Evolutionary conservation across 1,140 invertebrate species (phyloP).

Genomic region (Cydia splendana): DNA sequence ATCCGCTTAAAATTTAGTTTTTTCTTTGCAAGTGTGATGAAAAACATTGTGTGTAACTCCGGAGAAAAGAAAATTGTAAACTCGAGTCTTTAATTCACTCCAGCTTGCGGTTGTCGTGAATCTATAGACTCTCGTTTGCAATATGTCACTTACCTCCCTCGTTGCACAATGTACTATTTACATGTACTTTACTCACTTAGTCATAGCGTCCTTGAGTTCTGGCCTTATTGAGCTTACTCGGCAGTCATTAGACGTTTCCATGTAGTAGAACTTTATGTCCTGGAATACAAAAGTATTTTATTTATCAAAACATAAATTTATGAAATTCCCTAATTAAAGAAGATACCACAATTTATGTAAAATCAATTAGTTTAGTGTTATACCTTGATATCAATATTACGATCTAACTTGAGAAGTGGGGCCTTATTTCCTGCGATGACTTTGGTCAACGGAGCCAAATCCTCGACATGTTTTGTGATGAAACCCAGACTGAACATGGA

Average conservation of each 20-base stretch:
- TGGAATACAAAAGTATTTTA: conserved; percentile 63
- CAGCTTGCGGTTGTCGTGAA: too few relatives aligned
- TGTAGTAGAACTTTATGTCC: conserved; percentile 89
- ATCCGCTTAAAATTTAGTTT: too few relatives aligned
- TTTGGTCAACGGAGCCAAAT: conserved; percentile 58
- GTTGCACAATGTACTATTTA: too few relatives aligned
- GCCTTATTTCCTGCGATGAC: conserved; percentile 61
- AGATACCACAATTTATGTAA: too few relatives aligned
- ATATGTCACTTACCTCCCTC: too few relatives aligned
- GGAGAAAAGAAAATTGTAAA: too few relatives aligned
- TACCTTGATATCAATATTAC: conserved; percentile 58
- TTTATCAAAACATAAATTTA: neutral
- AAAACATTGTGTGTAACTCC: too few relatives aligned
- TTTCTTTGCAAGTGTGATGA: too few relatives aligned
- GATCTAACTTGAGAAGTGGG: conserved; percentile 52
- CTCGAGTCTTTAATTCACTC: too few relatives aligned
- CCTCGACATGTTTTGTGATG: conserved; percentile 64
- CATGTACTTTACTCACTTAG: conserved; percentile 55
- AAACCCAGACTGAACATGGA: conserved; percentile 66
- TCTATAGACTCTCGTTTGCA: too few relatives aligned
- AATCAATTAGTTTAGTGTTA: neutral
- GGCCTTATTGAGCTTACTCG: conserved; percentile 84
- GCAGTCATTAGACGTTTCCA: conserved; percentile 84
- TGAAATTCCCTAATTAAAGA: too few relatives aligned
- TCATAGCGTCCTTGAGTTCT: conserved; percentile 84